Evolutionary conservation across 2,113 vertebrate genomes (phyloP).

Genomic region (Etia nguti): DNA sequence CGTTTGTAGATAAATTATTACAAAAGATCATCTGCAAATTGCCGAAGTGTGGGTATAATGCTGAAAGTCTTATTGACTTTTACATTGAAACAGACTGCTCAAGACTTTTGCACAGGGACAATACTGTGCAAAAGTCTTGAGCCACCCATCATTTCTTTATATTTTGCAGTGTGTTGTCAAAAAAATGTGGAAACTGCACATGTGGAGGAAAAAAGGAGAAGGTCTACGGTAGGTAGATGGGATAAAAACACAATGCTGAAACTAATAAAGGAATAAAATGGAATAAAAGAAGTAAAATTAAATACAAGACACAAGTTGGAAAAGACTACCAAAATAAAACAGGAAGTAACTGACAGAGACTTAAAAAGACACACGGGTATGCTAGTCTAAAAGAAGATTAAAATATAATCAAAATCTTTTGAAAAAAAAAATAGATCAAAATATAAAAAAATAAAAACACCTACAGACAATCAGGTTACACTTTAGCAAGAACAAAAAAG

Average conservation of each 20-base stretch:
- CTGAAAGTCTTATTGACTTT: not conserved
- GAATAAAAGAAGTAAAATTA: not conserved
- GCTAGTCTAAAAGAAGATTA: not conserved
- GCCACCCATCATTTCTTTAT: not conserved
- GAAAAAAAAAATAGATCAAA: not conserved
- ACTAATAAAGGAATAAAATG: not conserved
- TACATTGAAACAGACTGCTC: not conserved
- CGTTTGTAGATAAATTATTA: not conserved
- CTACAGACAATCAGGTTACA: not conserved
- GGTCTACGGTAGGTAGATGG: not conserved
- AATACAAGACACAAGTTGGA: not conserved
- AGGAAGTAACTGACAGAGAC: not conserved
- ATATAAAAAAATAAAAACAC: not conserved
- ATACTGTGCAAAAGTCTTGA: not conserved
- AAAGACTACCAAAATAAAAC: not conserved
- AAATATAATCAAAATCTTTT: not conserved
- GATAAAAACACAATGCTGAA: fast-evolving
- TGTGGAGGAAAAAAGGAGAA: not conserved
- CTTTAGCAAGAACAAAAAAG: not conserved
- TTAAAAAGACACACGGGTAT: not conserved
- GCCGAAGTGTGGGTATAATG: not conserved
- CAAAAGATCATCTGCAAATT: not conserved
- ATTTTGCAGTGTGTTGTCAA: not conserved
- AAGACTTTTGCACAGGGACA: not conserved
- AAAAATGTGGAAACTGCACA: not conserved